These are phyloP conservation scores for Antheraea yamamai DNA, from an alignment of 2,888 invertebrate genomes.

Conservation along the genomic window DNA sequence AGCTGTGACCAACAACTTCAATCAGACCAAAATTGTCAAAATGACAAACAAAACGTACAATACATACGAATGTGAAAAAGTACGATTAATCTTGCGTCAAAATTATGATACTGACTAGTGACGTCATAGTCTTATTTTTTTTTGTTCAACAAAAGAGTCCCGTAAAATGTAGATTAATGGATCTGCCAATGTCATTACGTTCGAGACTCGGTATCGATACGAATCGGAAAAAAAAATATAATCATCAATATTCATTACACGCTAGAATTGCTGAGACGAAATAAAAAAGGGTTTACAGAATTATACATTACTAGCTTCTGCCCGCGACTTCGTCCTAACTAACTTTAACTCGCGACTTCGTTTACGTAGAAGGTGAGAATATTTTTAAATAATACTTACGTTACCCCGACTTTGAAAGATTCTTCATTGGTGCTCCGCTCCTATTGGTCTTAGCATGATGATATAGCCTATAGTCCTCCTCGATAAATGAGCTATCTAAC, in stretches of 20 bases:
- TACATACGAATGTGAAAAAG: background rate
- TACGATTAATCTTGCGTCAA: background rate
- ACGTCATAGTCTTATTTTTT: background rate
- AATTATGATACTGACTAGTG: background rate
- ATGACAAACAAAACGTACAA: background rate
- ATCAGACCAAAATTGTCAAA: background rate
- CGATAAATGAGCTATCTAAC: no score
- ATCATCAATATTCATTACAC: slow-evolving; percentile 77
- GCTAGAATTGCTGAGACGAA: slow-evolving; percentile 50
- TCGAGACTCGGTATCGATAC: slow-evolving; percentile 33
- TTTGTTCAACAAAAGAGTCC: slow-evolving; percentile 41
- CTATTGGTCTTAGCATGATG: no score
- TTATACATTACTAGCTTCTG: background rate
- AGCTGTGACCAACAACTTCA: no score
- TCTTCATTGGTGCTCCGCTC: no score
- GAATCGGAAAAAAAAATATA: slow-evolving; percentile 49
- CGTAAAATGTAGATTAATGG: slow-evolving; percentile 51
- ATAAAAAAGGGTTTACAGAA: slow-evolving; percentile 12
- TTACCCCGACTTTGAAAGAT: no score
- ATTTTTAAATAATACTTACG: no score
- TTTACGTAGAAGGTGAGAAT: no score
- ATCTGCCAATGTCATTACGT: slow-evolving; percentile 8
- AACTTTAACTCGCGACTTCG: no score
- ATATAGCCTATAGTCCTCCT: no score
- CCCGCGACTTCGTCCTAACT: no score